Conservation (phyloP, 2,888 invertebrate species). For the Proisotoma minuta region DNA sequence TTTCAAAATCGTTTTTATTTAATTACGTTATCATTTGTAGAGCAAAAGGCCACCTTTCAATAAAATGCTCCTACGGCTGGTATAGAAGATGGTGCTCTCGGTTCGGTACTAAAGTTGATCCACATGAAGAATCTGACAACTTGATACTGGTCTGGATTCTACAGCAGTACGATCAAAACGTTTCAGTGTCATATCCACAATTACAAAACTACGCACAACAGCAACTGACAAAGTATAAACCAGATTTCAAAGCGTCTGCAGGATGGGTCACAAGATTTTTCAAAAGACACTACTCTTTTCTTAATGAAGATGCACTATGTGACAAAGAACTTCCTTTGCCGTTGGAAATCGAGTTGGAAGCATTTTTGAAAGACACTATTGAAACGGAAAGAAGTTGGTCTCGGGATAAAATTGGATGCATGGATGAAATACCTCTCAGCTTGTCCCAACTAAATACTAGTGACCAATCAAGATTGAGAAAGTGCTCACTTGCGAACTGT, state of each 20-base stretch:
- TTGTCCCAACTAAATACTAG: conserved; percentile 40
- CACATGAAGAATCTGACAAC: conserved; percentile 39
- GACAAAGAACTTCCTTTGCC: conserved; percentile 43
- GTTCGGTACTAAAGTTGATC: conserved; percentile 17
- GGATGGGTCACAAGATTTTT: conserved; percentile 49
- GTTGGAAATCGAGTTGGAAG: conserved; percentile 39
- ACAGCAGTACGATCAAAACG: conserved; percentile 48
- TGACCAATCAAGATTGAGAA: conserved; percentile 27
- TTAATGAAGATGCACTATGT: conserved; percentile 46
- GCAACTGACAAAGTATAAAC: conserved; percentile 24
- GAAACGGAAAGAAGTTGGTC: conserved; percentile 12
- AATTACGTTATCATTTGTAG: conserved; percentile 22
- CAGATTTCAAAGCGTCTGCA: conserved; percentile 47
- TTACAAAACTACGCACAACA: conserved; percentile 46
- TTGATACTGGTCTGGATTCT: conserved; percentile 48
- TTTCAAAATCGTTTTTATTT: neutral
- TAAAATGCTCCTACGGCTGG: conserved; percentile 49
- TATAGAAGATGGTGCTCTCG: conserved; percentile 48
- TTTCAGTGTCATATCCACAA: conserved; percentile 46
- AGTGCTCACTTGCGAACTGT: conserved; percentile 48
- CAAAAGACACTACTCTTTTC: conserved; percentile 47
- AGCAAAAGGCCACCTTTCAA: conserved; percentile 44
- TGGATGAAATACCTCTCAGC: conserved; percentile 49
- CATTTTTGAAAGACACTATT: conserved; percentile 38
- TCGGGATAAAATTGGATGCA: conserved; percentile 42